Percentiles rank a stretch among this genome's conserved stretches.
phyloP scores from a whole-genome alignment of 2,113 vertebrate genomes.

The Hiodon tergisus region DNA sequence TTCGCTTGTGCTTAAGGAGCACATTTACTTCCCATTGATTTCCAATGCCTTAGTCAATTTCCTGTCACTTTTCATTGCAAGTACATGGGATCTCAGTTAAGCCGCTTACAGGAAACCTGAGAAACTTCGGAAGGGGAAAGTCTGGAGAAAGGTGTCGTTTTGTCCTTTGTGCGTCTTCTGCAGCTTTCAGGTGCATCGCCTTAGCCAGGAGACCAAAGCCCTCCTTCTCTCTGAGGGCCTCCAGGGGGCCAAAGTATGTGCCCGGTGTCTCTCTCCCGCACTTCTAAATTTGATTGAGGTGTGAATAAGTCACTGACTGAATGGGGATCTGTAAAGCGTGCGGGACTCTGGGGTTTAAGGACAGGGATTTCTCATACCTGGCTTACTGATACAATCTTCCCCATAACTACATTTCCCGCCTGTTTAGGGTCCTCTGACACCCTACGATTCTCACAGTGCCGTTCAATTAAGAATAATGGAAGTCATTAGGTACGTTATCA shows the following conservation, averaged over 20 bases:
- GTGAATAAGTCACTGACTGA: no score
- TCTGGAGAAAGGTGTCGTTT: conserved; percentile 37
- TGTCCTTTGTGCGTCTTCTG: conserved; percentile 30
- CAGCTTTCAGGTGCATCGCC: conserved; percentile 19
- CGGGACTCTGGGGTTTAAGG: background rate
- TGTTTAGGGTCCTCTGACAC: background rate
- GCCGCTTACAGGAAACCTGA: conserved; percentile 71
- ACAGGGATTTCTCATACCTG: no score
- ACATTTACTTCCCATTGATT: conserved; percentile 99
- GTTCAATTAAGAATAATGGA: background rate
- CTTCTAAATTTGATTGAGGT: no score
- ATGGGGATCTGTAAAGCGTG: background rate
- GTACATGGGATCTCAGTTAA: conserved; percentile 93
- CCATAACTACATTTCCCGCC: background rate
- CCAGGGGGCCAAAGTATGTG: no score
- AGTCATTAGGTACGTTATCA: background rate
- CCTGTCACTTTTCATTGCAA: conserved; percentile 98
- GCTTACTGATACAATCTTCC: no score
- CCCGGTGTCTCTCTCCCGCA: no score
- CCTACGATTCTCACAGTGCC: background rate
- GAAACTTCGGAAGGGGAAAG: conserved; percentile 53
- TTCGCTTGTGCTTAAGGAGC: conserved; percentile 98
- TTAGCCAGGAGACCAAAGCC: background rate
- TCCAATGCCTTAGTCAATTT: conserved; percentile 97
- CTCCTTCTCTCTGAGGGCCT: background rate